phyloP scores from a whole-genome alignment of 2,888 invertebrate species.

The Vannuccia rotundouncinata region DNA sequence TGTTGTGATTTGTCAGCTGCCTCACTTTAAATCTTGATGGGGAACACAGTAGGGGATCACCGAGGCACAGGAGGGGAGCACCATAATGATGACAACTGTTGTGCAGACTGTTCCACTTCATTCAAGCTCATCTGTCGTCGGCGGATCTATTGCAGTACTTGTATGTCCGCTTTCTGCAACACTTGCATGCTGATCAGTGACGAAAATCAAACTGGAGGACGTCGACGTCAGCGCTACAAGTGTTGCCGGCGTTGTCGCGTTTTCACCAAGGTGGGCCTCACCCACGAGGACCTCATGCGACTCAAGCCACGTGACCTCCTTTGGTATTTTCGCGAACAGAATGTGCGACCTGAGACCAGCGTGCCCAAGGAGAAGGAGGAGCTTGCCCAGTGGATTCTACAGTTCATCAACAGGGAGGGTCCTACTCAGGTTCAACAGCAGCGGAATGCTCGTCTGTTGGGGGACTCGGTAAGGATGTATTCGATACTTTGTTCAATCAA shows the following conservation, averaged over 20 bases:
- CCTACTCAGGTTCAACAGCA: background rate
- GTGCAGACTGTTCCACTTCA: background rate
- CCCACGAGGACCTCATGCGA: background rate
- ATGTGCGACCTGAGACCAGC: background rate
- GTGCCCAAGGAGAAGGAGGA: background rate
- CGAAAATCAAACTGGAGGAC: too few relatives aligned
- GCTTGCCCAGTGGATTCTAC: background rate
- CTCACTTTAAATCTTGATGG: too few relatives aligned
- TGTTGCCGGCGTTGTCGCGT: slow-evolving; percentile 7
- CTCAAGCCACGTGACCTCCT: background rate
- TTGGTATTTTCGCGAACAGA: background rate
- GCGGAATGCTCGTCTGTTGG: background rate
- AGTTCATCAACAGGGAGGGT: background rate
- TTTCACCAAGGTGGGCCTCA: background rate
- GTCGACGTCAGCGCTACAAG: background rate
- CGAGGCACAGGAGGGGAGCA: too few relatives aligned
- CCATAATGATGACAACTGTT: too few relatives aligned
- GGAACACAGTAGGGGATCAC: too few relatives aligned
- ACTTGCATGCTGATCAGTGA: too few relatives aligned
- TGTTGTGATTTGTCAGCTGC: too few relatives aligned
- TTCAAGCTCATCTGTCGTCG: slow-evolving; percentile 1
- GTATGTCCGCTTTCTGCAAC: background rate
- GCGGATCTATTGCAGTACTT: background rate
- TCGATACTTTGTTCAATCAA: too few relatives aligned
- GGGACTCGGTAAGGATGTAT: background rate